These are phyloP conservation scores for Orthosia incerta DNA, from an alignment of 2,888 invertebrate genomes.

Conservation along the genomic window DNA sequence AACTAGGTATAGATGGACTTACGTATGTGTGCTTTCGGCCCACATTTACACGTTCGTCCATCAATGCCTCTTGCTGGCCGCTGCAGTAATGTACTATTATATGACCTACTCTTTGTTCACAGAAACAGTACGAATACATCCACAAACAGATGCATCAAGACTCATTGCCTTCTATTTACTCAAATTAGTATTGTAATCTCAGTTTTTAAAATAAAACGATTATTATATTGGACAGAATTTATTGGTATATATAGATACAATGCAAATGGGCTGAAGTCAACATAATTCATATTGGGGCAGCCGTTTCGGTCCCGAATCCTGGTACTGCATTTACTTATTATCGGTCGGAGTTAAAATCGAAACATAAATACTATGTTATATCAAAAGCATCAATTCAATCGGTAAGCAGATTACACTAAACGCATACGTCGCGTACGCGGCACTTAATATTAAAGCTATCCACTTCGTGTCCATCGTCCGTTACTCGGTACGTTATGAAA, in stretches of 20 bases:
- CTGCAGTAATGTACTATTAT: too few species aligned
- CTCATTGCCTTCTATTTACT: conserved; percentile 75
- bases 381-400: conserved; percentile 82
- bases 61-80: too few species aligned
- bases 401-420: conserved; percentile 80
- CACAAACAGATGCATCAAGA: conserved; percentile 65
- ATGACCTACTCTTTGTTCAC: conserved; percentile 56
- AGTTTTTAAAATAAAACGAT: conserved; percentile 75
- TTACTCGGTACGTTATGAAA: conserved; percentile 67
- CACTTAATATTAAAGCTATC: conserved; percentile 81
- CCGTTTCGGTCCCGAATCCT: conserved; percentile 64
- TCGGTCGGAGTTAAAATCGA: conserved; percentile 82
- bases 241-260: conserved; percentile 88
- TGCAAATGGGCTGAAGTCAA: conserved; percentile 85
- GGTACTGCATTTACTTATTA: conserved; percentile 66
- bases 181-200: conserved; percentile 62
- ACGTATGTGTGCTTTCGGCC: too few species aligned
- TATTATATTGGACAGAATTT: conserved; percentile 87
- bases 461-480: conserved; percentile 77
- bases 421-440: conserved; percentile 74
- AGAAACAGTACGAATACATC: conserved; percentile 74
- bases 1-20: too few species aligned
- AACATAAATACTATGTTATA: conserved; percentile 90
- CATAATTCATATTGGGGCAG: conserved; percentile 75
- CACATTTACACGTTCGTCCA: too few species aligned